Evolutionary conservation across 2,113 vertebrate genomes (phyloP).

Genomic region (Gasterosteus nipponicus): DNA sequence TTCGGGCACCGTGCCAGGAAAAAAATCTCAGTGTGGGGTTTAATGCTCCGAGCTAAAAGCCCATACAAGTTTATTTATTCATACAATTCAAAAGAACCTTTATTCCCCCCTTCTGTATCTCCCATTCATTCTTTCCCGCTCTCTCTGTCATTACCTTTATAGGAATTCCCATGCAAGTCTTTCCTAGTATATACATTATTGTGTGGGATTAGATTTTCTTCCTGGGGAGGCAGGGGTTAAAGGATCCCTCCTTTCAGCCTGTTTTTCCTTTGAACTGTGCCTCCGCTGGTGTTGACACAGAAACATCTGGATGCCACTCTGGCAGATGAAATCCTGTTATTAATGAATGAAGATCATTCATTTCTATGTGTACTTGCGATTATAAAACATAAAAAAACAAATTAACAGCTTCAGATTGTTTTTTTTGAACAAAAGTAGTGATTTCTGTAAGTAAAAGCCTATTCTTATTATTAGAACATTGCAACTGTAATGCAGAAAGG

Average conservation of each 20-base stretch:
- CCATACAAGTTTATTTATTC: conserved; percentile 84
- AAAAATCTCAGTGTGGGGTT: conserved; percentile 61
- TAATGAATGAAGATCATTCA: not conserved
- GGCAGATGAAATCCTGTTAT: not conserved
- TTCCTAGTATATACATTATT: conserved; percentile 36
- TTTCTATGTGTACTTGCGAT: conserved; percentile 15
- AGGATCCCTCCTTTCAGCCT: conserved; percentile 9
- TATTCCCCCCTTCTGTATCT: conserved; percentile 21
- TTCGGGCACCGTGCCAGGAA: conserved; percentile 70
- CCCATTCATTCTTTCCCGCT: not conserved
- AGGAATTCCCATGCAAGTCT: conserved; percentile 75
- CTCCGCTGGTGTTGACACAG: conserved; percentile 12
- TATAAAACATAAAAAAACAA: conserved; percentile 1
- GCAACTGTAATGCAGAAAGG: not conserved
- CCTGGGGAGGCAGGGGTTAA: conserved; percentile 33
- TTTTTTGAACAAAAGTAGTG: not conserved
- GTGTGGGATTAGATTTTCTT: conserved; percentile 38
- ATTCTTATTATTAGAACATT: not conserved
- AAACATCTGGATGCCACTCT: conserved; percentile 49
- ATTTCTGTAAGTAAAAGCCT: not conserved
- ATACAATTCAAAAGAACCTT: conserved; percentile 70
- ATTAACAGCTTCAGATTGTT: not conserved
- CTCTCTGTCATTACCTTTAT: conserved; percentile 64
- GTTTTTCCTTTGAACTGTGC: conserved; percentile 32
- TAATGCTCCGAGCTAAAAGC: conserved; percentile 65